These are phyloP conservation scores for Gymnothorax javanicus DNA, from an alignment of 2,797 vertebrate species.

Conservation along the genomic window DNA sequence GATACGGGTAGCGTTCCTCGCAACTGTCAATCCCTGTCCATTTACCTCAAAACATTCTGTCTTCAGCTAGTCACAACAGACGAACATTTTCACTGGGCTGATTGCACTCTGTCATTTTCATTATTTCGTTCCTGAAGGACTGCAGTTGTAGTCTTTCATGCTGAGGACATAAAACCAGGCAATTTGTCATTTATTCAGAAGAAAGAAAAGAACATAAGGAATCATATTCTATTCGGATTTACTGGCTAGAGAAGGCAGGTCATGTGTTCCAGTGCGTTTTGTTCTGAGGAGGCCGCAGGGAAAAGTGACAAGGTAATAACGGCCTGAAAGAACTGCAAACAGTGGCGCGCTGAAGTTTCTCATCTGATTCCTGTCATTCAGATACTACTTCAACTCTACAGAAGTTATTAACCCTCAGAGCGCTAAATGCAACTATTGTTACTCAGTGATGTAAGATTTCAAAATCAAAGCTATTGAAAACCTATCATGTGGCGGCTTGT, in stretches of 20 bases:
- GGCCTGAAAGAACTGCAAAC: constrained; percentile 20
- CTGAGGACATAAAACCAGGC: constrained; percentile 45
- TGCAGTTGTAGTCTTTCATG: constrained; percentile 35
- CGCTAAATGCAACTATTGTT: too few species aligned
- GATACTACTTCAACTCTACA: neutral
- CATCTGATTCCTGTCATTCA: neutral
- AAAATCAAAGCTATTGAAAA: too few species aligned
- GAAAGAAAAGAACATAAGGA: constrained; percentile 28
- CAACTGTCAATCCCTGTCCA: constrained; percentile 37
- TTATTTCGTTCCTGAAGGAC: constrained; percentile 34
- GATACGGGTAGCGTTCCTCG: constrained; percentile 43
- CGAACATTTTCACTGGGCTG: constrained; percentile 38
- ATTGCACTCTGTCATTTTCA: constrained; percentile 23
- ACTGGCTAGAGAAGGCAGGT: constrained; percentile 33
- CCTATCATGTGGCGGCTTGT: too few species aligned
- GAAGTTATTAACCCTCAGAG: too few species aligned
- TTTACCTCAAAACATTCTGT: neutral
- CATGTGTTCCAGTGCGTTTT: constrained; percentile 48
- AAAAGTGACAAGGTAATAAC: constrained; percentile 23
- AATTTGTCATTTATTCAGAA: constrained; percentile 49
- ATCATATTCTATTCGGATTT: neutral
- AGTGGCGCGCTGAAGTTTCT: neutral
- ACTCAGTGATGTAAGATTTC: too few species aligned
- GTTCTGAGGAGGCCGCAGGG: constrained; percentile 42
- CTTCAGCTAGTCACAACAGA: neutral